These are phyloP conservation scores for Lomographa bimaculata DNA, from an alignment of 2,888 invertebrate species.

Conservation along the genomic window DNA sequence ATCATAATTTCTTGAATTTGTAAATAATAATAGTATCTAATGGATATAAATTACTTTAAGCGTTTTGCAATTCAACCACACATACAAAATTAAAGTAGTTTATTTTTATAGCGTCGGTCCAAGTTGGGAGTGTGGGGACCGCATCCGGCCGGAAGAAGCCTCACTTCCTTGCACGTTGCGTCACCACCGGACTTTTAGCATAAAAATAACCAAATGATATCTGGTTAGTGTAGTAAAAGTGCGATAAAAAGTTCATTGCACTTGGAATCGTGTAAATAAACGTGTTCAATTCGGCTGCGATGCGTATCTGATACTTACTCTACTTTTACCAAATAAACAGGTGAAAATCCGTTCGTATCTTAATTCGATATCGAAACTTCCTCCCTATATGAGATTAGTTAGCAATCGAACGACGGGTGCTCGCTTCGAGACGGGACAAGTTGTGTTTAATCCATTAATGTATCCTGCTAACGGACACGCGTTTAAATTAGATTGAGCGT, in stretches of 20 bases:
- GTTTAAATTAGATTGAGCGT: conserved; percentile 50
- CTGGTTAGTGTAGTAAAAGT: conserved; percentile 21
- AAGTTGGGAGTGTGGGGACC: conserved; percentile 23
- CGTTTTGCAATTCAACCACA: conserved; percentile 16
- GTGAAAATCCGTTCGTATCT: conserved; percentile 3
- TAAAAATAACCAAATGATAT: conserved; percentile 26
- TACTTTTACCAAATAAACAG: conserved; percentile 13
- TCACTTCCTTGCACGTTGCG: conserved; percentile 40
- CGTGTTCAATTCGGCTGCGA: conserved; percentile 8
- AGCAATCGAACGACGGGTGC: conserved; percentile 2
- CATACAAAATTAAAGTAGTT: conserved; percentile 15
- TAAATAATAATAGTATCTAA: too few species aligned
- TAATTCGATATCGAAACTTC: conserved; percentile 3
- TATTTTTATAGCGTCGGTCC: conserved; percentile 27
- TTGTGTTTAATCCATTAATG: conserved; percentile 46
- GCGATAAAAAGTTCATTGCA: conserved; percentile 25
- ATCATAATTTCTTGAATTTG: conserved; percentile 12
- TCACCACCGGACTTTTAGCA: conserved; percentile 35
- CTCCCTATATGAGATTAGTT: conserved; percentile 2
- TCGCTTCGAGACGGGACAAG: conserved; percentile 3
- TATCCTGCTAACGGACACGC: conserved; percentile 47
- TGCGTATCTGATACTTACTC: conserved; percentile 13
- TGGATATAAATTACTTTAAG: too few species aligned
- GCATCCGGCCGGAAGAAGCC: conserved; percentile 46
- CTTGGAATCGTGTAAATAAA: conserved; percentile 18